Base-by-base conservation (phyloP, 1,140 invertebrate genomes). In the Nixonia krombeini region DNA sequence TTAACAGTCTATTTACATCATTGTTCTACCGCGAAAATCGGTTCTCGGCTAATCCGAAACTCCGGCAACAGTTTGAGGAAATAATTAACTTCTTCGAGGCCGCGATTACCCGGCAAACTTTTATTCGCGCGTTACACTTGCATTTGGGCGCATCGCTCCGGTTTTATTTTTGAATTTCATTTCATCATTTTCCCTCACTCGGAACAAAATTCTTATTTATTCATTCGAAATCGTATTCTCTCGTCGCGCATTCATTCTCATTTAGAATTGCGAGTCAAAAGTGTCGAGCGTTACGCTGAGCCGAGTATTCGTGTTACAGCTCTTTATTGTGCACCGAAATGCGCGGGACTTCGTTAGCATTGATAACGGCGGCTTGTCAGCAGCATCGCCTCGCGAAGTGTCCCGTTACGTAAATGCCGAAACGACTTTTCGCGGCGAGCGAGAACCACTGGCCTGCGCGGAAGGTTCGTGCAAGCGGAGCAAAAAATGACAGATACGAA, bases 221-320 rank as follows among this genome's bases (percentile, higher is more conserved):
- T 53, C 47, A 46, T 53, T 68, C 62, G 58, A 45, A 69, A 58
- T 55, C 42, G 41, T 58, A 67, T 61, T 57, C 58, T 59, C 55
- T 38, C n/a, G 53, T 53, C 40, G 50, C 53, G 31, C 65, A 69
- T 63, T 69, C 53, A 59, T 69, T 63, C 58, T 63, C 58, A 63
- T 69, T 69, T 50, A 63, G 63, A 63, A 69, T 58, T 58, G 50
- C 49, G 49, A 68, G 57, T 62, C 63, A 63, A 69, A 69, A 69
- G 65, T 69, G 58, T 63, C 63, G 44, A 63, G 63, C 58, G 65
- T 63, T 58, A 63, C 49, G 53, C 65, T 69, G 58, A 63, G 63
- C 49, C 37, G 53, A 62, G 65, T 47, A 68, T 68, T 68, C 52
- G 52, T 62, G 62, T 68, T 68, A 68, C 57, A 58, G 41, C 57